These are phyloP conservation scores for Trichoplusia ni DNA, from an alignment of 1,140 invertebrate genomes.

Conservation along the genomic window DNA sequence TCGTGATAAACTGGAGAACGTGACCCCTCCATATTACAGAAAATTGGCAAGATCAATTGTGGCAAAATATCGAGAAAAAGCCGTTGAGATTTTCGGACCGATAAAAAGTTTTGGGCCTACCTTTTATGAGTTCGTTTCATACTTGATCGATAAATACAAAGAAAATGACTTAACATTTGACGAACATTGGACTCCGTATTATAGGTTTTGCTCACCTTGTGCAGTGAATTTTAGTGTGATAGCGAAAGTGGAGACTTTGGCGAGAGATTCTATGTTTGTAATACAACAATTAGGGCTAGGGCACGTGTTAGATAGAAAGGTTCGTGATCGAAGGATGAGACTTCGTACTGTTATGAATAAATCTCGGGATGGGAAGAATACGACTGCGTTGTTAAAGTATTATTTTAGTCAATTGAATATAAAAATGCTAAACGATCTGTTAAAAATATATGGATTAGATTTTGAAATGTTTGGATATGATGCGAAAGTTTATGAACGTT, in stretches of 20 bases:
- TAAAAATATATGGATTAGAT: slow-evolving; percentile 87
- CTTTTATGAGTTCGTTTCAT: slow-evolving; percentile 87
- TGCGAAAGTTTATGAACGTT: slow-evolving; percentile 81
- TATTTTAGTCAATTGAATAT: slow-evolving; percentile 85
- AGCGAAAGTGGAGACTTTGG: slow-evolving; percentile 87
- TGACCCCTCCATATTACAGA: slow-evolving; percentile 86
- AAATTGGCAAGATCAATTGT: slow-evolving; percentile 86
- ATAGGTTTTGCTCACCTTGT: slow-evolving; percentile 89
- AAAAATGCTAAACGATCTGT: slow-evolving; percentile 83
- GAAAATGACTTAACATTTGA: slow-evolving; percentile 77
- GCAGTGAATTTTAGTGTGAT: slow-evolving; percentile 85
- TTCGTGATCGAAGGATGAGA: slow-evolving; percentile 78
- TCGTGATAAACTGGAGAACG: slow-evolving; percentile 92
- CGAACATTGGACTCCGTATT: slow-evolving; percentile 89
- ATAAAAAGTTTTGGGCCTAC: slow-evolving; percentile 82
- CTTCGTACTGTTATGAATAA: slow-evolving; percentile 81
- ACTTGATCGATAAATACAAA: slow-evolving; percentile 81
- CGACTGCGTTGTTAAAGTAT: slow-evolving; percentile 79
- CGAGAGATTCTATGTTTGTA: slow-evolving; percentile 86
- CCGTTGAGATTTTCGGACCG: slow-evolving; percentile 63
- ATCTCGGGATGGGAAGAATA: slow-evolving; percentile 80
- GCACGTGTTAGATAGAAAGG: slow-evolving; percentile 79
- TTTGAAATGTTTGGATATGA: slow-evolving; percentile 87
- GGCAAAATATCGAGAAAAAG: slow-evolving; percentile 77
- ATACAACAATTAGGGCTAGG: slow-evolving; percentile 84